These are phyloP conservation scores for Aphidius gifuensis DNA, from an alignment of 1,140 invertebrate species.

Conservation along the genomic window DNA sequence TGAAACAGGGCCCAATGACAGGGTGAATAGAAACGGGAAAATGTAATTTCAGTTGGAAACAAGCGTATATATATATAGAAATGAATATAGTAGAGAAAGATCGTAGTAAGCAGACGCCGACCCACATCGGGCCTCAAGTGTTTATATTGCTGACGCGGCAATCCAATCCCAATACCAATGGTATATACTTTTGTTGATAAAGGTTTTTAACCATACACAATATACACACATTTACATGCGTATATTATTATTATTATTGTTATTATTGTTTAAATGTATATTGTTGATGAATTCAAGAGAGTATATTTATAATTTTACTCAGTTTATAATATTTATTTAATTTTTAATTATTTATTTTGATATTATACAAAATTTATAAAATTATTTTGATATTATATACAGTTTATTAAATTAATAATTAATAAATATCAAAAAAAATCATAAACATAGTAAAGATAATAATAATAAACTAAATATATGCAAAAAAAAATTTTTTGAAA, in stretches of 20 bases:
- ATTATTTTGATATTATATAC: too few relatives aligned
- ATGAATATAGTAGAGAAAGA: constrained; percentile 21
- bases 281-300: too few relatives aligned
- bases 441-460: too few relatives aligned
- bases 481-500: too few relatives aligned
- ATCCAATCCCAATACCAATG: constrained; percentile 52
- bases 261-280: too few relatives aligned
- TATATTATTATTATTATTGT: neutral
- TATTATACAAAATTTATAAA: too few relatives aligned
- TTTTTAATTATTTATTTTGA: too few relatives aligned
- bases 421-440: too few relatives aligned
- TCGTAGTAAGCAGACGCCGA: constrained; percentile 30
- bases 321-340: too few relatives aligned
- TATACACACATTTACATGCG: constrained; percentile 24
- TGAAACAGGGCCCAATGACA: constrained; percentile 31
- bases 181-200: constrained; percentile 35
- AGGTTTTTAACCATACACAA: constrained; percentile 27
- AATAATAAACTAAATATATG: too few relatives aligned
- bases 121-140: constrained; percentile 52
- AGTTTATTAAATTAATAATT: too few relatives aligned
- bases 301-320: too few relatives aligned
- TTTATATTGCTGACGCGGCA: constrained; percentile 56
- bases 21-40: constrained; percentile 42
- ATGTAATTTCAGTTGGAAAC: constrained; percentile 56
- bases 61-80: constrained; percentile 41